Evolutionary conservation across 2,888 invertebrate species (phyloP), one percentile per base, ranked within the genome.

Genomic region (Heterodera filipjevi): DNA sequence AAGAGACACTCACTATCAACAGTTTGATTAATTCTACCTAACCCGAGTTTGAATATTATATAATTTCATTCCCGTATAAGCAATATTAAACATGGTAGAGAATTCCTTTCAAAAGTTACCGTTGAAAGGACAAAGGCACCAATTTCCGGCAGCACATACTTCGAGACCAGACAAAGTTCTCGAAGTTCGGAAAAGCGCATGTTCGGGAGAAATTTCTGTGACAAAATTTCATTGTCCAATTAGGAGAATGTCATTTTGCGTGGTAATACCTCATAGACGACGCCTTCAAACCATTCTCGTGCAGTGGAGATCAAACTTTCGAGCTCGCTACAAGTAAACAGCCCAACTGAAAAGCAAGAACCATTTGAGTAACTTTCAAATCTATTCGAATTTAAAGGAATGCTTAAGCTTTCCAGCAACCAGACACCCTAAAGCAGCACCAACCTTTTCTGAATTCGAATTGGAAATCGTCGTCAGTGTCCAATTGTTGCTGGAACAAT

Each of bases 101-200:
- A n/a, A n/a, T n/a, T n/a, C n/a, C n/a, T n/a, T n/a, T n/a, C n/a
- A 46, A 49, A 53, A 66, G 16, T 49, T 27, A 79, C 79, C 79
- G 74, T 72, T 10, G 79, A 73, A 8, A 81, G 39, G 12, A 66
- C 81, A 49, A 66, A 81, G 64, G 82, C 66, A 53, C 82, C 66
- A 53, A 82, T 75, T 44, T 83, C 84, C 1, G 84, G 84, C 33
- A 83, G 73, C 27, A 84, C 71, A 46, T 84, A 64, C 16, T 79
- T 79, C 0, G 82, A 59, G 33, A 81, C 77, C 46, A 80, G 77
- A 76, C 80, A 80, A 30, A 81, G 30, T 46, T 81, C 30, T 19
- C 72, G 44, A 2, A 80, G 35, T 3, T 74, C 5, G 16, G 53
- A 53, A 5, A 53, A 53, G 53, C n/a, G n/a, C n/a, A n/a, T n/a